These are phyloP conservation scores for Andrena cerasifolii DNA, from an alignment of 1,140 invertebrate genomes.

Conservation along the genomic window DNA sequence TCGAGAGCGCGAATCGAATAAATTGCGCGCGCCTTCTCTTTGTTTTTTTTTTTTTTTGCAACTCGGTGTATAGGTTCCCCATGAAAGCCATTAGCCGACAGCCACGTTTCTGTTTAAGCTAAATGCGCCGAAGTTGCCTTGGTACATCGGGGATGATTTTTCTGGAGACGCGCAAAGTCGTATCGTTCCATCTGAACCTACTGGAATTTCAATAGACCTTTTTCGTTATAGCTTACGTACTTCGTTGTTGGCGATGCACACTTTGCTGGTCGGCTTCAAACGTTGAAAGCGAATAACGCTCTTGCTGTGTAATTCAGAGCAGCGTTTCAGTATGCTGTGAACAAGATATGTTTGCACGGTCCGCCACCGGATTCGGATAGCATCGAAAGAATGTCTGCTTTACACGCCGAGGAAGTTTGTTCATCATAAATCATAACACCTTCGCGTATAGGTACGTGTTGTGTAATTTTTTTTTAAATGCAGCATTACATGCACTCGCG, in stretches of 20 bases:
- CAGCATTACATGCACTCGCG: no score
- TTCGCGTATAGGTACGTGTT: not conserved
- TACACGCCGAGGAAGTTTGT: not conserved
- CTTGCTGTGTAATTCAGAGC: not conserved
- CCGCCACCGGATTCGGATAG: conserved; percentile 11
- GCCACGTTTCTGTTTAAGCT: not conserved
- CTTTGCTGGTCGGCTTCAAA: not conserved
- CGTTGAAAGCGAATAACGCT: conserved; percentile 1
- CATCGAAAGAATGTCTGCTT: conserved; percentile 16
- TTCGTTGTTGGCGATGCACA: not conserved
- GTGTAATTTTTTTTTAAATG: no score
- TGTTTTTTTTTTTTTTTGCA: not conserved
- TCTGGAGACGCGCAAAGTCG: not conserved
- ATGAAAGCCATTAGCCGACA: not conserved
- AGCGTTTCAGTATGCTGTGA: not conserved
- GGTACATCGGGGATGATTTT: not conserved
- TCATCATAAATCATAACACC: conserved; percentile 10
- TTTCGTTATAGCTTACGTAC: not conserved
- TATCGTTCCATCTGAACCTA: not conserved
- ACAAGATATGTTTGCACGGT: conserved; percentile 8
- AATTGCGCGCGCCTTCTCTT: not conserved
- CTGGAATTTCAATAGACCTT: conserved; percentile 14
- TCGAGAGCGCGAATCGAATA: conserved; percentile 11
- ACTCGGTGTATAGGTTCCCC: not conserved
- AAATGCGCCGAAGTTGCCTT: not conserved